Percentiles rank a stretch among this genome's conserved stretches.
Conservation (phyloP, 2,888 invertebrate species). For the Diaphora mendica region DNA sequence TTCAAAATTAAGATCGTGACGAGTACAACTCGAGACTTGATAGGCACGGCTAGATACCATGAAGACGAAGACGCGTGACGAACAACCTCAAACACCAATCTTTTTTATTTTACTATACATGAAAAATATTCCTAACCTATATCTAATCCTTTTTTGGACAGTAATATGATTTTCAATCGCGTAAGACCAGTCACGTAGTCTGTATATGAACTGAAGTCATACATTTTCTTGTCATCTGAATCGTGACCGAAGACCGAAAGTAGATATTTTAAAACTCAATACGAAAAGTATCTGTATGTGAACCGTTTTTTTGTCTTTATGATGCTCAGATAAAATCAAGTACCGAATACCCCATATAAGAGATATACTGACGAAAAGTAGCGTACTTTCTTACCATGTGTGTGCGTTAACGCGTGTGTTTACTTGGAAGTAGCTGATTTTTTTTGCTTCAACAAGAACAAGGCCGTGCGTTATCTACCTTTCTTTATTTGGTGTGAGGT, state of each 20-base stretch:
- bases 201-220: slow-evolving; percentile 29
- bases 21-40: slow-evolving; percentile 9
- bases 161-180: slow-evolving; percentile 27
- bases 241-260: not conserved
- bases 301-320: not conserved
- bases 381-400: too few relatives aligned
- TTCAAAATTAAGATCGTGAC: slow-evolving; percentile 32
- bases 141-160: slow-evolving; percentile 26
- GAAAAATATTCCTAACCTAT: slow-evolving; percentile 14
- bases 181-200: slow-evolving; percentile 33
- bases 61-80: slow-evolving; percentile 18
- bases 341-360: too few relatives aligned
- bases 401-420: too few relatives aligned
- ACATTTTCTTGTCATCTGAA: slow-evolving; percentile 18
- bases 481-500: too few relatives aligned
- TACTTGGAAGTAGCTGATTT: too few relatives aligned
- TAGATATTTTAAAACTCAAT: not conserved
- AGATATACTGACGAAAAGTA: too few relatives aligned
- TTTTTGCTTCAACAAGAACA: too few relatives aligned
- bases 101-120: slow-evolving; percentile 20
- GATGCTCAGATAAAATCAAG: too few relatives aligned
- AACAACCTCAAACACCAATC: slow-evolving; percentile 13
- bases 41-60: not conserved
- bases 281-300: not conserved
- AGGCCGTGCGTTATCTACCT: too few relatives aligned